Base-by-base conservation (phyloP, 2,888 invertebrate genomes). In the Arrhopalites spinosus region DNA sequence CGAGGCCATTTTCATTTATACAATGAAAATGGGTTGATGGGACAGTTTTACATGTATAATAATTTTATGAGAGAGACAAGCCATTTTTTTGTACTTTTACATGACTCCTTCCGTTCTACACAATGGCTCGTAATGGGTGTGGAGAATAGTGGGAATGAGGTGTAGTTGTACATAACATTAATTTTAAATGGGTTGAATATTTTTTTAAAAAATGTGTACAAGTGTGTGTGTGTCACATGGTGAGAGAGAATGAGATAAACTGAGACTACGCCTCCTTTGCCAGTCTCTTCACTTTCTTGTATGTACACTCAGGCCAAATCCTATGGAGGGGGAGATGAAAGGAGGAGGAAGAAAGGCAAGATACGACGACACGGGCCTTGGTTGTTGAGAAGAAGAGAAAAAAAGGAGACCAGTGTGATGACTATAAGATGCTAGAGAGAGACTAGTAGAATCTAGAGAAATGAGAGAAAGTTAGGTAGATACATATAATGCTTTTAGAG, bases 381-480 rank as follows among this genome's bases (percentile, higher is more conserved):
- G 20, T 13, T 29, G 29, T 61, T 23, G 13, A 61, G 25, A 29
- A 29, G 23, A 25, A 29, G 30, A 30, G 63, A 29, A n/a, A 13
- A 13, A 25, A 63, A 27, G n/a, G 59, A 25, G 30, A 30, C 11
- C 25, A 64, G 64, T 36, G 36, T 36, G 36, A 36, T 36, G 36
- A 36, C 36, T 36, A 36, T 36, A 36, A 59, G 5, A 25, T 59
- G 20, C 64, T 64, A 64, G 64, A n/a, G 64, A 3, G 53, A 20
- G 36, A 27, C 25, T 29, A 59, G n/a, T n/a, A n/a, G n/a, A 43
- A 71, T 61, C 71, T 71, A 43, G 70, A 70, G 70, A 70, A 70
- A 71, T 71, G 71, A 71, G 59, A 29, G 43, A 30, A 29, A 53
- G 8, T 27, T 15, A 45, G n/a, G 29, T 29, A n/a, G 53, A 61